Base-by-base conservation (phyloP, 2,888 invertebrate species). In the Polydesmus complanatus region DNA sequence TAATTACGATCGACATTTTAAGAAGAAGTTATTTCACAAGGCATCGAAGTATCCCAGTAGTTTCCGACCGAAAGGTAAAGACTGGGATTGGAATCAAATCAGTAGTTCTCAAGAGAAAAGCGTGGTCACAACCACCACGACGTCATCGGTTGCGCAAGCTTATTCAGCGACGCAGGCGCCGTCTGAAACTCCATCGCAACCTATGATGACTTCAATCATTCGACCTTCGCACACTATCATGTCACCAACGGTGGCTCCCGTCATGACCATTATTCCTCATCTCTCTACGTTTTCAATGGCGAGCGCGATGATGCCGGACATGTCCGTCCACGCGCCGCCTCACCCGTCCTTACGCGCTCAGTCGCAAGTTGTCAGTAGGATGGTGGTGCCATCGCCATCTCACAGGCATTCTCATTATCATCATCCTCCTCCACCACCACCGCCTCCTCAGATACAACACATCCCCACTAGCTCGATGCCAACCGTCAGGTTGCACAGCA, bases 21-120 rank as follows among this genome's bases (percentile, higher is more conserved):
- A 64, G 55, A 64, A 64, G 61, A 64, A 64, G 54, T 64, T 61
- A 26, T 62, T 64, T 52, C 60, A 62, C 23, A 64, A 64, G 48
- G 62, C 58, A 3, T 49, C 51, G 1, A 54, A 76, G 69, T 79
- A 78, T 65, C 79, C 81, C 68, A 80, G 81, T 63, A 84, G 83
- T 71, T 84, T 84, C 74, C 78, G 82, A 64, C 84, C 84, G 2
- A 84, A 84, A 69, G 84, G 84, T 62, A 84, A 84, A 71, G 83
- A 83, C 69, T 84, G 84, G 83, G 81, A 83, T 70, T 84, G 84
- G 83, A 61, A 63, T 53, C 61, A 60, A 58, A 60, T 25, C 37
- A 37, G 48, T 21, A 54, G 26, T 25, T 23, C 37, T 3, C 52
- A 54, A 47, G 60, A 60, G 19, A n/a, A 25, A n/a, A 56, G 21